Evolutionary conservation across 2,888 invertebrate species (phyloP), one percentile per base, ranked within the genome.

Genomic region (Anarsia innoxiella): DNA sequence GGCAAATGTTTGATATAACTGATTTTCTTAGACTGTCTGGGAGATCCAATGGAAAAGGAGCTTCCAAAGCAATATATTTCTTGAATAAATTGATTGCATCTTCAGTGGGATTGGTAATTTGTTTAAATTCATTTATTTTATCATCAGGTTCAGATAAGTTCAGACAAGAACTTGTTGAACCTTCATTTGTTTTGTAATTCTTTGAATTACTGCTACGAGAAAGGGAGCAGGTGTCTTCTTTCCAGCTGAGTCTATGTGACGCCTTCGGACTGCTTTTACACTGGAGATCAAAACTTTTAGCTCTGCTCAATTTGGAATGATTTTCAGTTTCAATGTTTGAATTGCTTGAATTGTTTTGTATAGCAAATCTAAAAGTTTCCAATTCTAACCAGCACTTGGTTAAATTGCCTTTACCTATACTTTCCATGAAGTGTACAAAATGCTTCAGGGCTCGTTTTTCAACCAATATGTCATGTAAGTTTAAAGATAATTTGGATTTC

Each of bases 401-500:
- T 19, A 91, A 78, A 12, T 87, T 72, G 37, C 90, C 72, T 37
- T 89, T 88, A 39, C 89, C 89, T 46, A 89, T 87, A n/a, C 89
- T 86, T 58, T 95, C 94, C 88, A 97, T 89, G 71, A 90, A 97
- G 58, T 95, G 93, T 37, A 94, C 88, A 66, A 96, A 94, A 72
- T 94, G 93, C 31, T 91, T 90, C 14, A 96, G 80, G 38, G 93
- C 93, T 63, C 90, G 90, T 64, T 92, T 92, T 70, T 95, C 94
- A 14, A 87, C 75, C 10, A 97, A 83, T 47, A 94, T 89, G 57
- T 95, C 92, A 41, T 86, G 76, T 41, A 96, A 80, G 35, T 88
- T 91, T 76, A 93, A 89, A 2, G 93, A 92, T 36, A 96, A 79
- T 39, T 90, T 88, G 1, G 91, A 91, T 49, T 84, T 83, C 49